Conservation (phyloP, 2,797 vertebrate genomes). For the Pachyuromys duprasi region DNA sequence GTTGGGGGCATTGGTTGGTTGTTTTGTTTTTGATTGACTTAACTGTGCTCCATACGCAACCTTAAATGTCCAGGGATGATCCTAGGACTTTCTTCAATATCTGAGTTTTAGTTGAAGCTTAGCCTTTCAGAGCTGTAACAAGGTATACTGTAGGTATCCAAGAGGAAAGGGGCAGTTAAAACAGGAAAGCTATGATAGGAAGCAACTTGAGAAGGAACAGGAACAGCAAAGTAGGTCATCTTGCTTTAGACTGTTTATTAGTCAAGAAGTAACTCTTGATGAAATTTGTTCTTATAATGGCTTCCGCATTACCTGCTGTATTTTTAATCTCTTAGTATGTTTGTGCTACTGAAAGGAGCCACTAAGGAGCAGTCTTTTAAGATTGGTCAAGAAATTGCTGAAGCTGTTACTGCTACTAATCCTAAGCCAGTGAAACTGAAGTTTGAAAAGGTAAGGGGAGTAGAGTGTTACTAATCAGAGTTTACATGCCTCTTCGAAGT, state of each 20-base stretch:
- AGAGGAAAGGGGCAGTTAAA: conserved; percentile 8
- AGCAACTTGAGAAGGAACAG: conserved; percentile 9
- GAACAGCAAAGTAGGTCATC: not conserved
- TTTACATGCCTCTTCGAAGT: not conserved
- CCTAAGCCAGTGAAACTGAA: conserved; percentile 98
- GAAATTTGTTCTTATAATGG: conserved; percentile 10
- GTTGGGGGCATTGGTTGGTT: too few species aligned
- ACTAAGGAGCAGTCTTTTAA: conserved; percentile 99
- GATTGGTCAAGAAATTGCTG: conserved; percentile 98
- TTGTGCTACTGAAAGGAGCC: conserved; percentile 97
- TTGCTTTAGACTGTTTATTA: conserved; percentile 37
- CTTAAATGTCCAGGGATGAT: conserved; percentile 3
- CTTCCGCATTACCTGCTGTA: conserved; percentile 65
- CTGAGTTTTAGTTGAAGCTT: conserved; percentile 12
- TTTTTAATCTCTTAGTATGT: conserved; percentile 91
- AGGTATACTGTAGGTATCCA: not conserved
- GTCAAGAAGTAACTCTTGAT: conserved; percentile 52
- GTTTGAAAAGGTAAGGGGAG: conserved; percentile 96
- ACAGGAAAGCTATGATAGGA: not conserved
- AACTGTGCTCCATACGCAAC: conserved; percentile 9
- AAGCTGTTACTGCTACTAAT: conserved; percentile 97
- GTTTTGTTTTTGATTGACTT: not conserved
- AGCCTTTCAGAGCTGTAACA: conserved; percentile 32
- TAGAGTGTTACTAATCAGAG: conserved; percentile 27
- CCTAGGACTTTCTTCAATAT: not conserved